Base-by-base conservation (phyloP, 2,113 vertebrate genomes). In the Vimba vimba region DNA sequence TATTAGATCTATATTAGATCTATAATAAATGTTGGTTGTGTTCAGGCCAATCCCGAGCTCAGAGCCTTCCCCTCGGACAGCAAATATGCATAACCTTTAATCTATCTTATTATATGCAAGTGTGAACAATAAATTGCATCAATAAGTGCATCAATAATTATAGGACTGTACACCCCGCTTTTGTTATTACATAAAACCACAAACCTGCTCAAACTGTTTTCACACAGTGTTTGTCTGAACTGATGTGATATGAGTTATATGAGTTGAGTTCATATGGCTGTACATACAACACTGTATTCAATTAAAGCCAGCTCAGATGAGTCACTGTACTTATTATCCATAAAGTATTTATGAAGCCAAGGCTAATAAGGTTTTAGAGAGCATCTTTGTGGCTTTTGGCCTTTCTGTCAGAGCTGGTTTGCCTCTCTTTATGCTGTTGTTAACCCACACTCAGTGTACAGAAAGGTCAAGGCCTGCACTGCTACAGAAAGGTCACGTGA, bases 391-490 rank as follows among this genome's bases (percentile, higher is more conserved):
- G n/a, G 79, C 59, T 74, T 62, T 43, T 81, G 59, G 77, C 83
- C 78, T 87, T 81, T 87, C 76, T 25, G 60, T 43, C 86, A 21
- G 7, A 23, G 68, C 12, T n/a, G 27, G 71, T 74, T 74, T 47
- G 71, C 23, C 2, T 47, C 23, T 75, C 69, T 69, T 23, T 75
- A 68, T 75, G 73, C 45, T 50, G 68, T 13, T 76, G 69, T 79
- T 76, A 55, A 68, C 83, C n/a, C 11, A 73, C 83, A 85, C 74
- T 76, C 39, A 30, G 30, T 77, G 73, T 69, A 71, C 23, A 11
- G 55, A 88, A 88, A 88, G 84, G 74, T 86, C 84, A 73, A 83
- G 87, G 52, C 74, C 74, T 82, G 84, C 57, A 21, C 52, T 79
- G 55, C 55, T 74, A 52, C 7, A 52, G 52, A 88, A 88, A 85